These are phyloP conservation scores for Pelagia noctiluca DNA, from an alignment of 30 jellyfish, hydroid and myxozoan genomes.

Conservation along the genomic window DNA sequence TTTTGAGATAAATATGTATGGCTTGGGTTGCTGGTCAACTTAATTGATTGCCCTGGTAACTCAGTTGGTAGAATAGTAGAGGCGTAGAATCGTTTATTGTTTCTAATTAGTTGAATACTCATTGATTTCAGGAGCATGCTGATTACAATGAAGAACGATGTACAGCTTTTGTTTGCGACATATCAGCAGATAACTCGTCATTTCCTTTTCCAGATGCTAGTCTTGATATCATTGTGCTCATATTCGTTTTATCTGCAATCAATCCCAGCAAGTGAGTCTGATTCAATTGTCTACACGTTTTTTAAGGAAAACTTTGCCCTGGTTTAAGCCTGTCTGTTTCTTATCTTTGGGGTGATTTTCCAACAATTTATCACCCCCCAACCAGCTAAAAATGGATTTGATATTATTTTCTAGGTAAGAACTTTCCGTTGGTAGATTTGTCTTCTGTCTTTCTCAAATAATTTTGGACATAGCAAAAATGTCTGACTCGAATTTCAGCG, in stretches of 20 bases:
- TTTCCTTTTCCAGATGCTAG: constrained; percentile 83
- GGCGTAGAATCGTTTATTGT: not conserved
- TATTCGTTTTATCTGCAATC: constrained; percentile 92
- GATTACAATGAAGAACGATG: constrained; percentile 72
- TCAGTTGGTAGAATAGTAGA: too few species aligned
- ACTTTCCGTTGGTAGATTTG: too few species aligned
- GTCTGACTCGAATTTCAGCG: not conserved
- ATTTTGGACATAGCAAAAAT: not conserved
- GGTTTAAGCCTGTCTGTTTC: too few species aligned
- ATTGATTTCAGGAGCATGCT: constrained; percentile 63
- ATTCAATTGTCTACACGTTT: too few species aligned
- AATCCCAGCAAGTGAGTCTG: constrained; percentile 81
- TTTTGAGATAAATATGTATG: too few species aligned
- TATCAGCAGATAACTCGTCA: constrained; percentile 62
- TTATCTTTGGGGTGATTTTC: too few species aligned
- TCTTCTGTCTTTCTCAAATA: not conserved
- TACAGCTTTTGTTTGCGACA: constrained; percentile 90
- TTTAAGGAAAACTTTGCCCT: too few species aligned
- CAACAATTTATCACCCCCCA: too few species aligned
- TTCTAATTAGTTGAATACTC: not conserved
- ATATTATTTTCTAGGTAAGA: too few species aligned
- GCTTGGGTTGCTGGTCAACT: too few species aligned
- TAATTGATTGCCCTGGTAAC: too few species aligned
- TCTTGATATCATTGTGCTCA: constrained; percentile 76
- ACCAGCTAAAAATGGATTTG: too few species aligned